Conservation (phyloP, 2,113 vertebrate genomes). For the Dendropsophus ebraccatus region DNA sequence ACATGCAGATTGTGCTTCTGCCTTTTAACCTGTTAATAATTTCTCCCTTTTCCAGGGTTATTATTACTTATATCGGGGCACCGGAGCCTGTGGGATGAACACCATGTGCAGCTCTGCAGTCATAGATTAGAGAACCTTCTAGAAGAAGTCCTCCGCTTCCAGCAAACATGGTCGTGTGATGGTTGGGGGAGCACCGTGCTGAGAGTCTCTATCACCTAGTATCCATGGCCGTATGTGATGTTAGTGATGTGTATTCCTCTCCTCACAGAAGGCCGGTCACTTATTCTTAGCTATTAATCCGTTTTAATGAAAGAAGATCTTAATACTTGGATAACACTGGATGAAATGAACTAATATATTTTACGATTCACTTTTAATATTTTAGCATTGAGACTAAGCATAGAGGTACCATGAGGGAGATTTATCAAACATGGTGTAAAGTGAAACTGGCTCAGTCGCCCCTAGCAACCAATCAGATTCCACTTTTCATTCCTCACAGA, state of each 20-base stretch:
- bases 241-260: background rate
- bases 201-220: background rate
- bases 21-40: background rate
- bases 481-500: too few relatives aligned
- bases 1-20: too few relatives aligned
- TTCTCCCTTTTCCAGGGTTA: constrained; percentile 77
- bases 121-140: constrained; percentile 69
- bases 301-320: background rate
- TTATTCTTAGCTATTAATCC: background rate
- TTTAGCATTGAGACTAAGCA: background rate
- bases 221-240: background rate
- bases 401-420: too few relatives aligned
- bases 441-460: too few relatives aligned
- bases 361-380: background rate
- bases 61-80: constrained; percentile 86
- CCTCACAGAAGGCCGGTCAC: background rate
- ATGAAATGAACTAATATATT: constrained; percentile 5
- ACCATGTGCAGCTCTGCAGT: constrained; percentile 86
- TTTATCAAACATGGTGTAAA: too few relatives aligned
- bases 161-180: background rate
- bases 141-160: background rate
- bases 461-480: too few relatives aligned
- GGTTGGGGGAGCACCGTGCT: background rate
- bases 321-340: background rate
- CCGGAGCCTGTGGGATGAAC: constrained; percentile 85